Evolutionary conservation across 2,113 vertebrate species (phyloP).

Genomic region (Nannospalax galili): DNA sequence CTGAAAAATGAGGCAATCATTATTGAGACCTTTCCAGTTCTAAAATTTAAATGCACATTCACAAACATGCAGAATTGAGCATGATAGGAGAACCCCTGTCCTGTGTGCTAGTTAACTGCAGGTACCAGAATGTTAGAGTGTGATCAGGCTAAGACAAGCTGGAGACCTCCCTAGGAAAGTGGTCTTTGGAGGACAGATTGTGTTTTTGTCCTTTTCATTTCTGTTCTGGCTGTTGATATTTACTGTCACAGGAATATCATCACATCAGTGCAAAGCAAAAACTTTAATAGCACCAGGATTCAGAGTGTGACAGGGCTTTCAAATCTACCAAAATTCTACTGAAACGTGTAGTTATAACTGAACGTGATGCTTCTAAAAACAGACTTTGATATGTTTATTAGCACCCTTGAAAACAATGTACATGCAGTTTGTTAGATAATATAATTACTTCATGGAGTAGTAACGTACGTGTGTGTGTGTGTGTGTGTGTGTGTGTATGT

Average conservation of each 20-base stretch:
- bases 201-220: not conserved
- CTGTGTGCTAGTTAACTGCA: not conserved
- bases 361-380: not conserved
- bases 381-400: not conserved
- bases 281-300: not conserved
- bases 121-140: not conserved
- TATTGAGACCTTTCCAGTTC: constrained; percentile 18
- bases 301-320: constrained; percentile 28
- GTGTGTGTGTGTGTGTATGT: not conserved
- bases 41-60: not conserved
- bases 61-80: not conserved
- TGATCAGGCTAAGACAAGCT: not conserved
- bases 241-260: not conserved
- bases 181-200: rapidly evolving
- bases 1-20: constrained; percentile 16
- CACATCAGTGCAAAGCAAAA: not conserved
- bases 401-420: not conserved
- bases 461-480: not conserved
- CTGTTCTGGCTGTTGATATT: not conserved
- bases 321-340: not conserved
- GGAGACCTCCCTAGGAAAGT: not conserved
- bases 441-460: not conserved
- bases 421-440: not conserved
- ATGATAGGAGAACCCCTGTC: not conserved
- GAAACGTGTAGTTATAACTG: not conserved